Evolutionary conservation across 2,888 invertebrate genomes (phyloP), one percentile per base, ranked within the genome.

Genomic region (Trachelus troglodyta): DNA sequence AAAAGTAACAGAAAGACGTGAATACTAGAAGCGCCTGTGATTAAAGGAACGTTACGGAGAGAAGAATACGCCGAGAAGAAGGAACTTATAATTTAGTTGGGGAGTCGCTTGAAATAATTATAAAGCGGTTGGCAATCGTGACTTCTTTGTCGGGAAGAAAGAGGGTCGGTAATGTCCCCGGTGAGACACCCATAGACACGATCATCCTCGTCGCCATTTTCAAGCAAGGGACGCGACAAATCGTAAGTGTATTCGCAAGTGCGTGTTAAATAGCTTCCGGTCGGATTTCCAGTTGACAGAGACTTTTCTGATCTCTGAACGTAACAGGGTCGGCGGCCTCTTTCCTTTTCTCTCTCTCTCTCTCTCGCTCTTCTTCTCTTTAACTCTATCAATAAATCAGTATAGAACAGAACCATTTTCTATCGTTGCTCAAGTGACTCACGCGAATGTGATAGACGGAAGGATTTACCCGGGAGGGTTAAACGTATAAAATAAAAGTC

Each of bases 81-180:
- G 82, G 81, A 82, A 82, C 81, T 83, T 83, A 78, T 80, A 81
- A 83, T 83, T 82, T 81, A 79, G 71, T 75, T 76, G 77, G 56
- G 74, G 79, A 81, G 69, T 73, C 69, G 79, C 77, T 76, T 69
- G 75, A 80, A 82, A 84, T 84, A 83, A 84, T 84, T 81, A 84
- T 79, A 83, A 83, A 83, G 83, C 82, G 81, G 83, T 80, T 77
- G 74, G 77, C 68, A 77, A 75, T 79, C 77, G 78, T 80, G 83
- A 81, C 77, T 81, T 79, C 75, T 79, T 79, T 56, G 56, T 56
- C 56, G 56, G 56, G 56, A 56, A 56, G 56, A 56, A 23, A 23
- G 56, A 56, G 23, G 23, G 56, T 56, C 56, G 56, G 56, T 23
- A 56, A 40, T 40, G 40, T 15, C 40, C 2, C 23, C 23, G 23